phyloP scores from a whole-genome alignment of 1,140 invertebrate species.

The Monomorium pharaonis region DNA sequence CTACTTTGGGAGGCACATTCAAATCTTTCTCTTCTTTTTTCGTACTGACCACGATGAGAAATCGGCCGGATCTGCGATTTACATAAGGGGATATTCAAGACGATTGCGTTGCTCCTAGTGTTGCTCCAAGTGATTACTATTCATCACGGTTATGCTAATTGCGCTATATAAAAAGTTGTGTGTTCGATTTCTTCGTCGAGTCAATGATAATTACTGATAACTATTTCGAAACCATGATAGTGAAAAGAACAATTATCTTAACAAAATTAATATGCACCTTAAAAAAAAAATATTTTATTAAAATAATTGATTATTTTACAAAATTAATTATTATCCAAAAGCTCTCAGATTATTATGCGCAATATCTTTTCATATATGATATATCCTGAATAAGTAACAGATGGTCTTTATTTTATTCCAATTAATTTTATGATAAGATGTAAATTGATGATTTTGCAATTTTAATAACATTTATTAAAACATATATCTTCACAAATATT shows the following conservation, averaged over 20 bases:
- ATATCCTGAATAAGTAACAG: too few relatives aligned
- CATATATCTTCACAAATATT: background rate
- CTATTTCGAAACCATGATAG: background rate
- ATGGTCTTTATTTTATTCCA: background rate
- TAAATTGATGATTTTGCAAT: background rate
- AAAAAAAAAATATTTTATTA: background rate
- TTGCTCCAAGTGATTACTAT: background rate
- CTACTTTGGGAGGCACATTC: background rate
- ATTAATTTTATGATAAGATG: background rate
- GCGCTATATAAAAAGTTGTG: background rate
- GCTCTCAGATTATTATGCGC: background rate
- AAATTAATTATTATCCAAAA: background rate
- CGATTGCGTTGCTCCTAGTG: slow-evolving; percentile 1
- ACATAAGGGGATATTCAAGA: slow-evolving; percentile 15
- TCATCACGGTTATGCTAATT: slow-evolving; percentile 17
- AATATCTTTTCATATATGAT: too few relatives aligned
- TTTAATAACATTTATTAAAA: background rate
- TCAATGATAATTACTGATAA: background rate
- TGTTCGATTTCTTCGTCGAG: background rate
- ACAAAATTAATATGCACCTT: background rate
- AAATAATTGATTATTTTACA: background rate
- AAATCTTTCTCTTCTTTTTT: slow-evolving; percentile 4
- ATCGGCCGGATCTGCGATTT: background rate
- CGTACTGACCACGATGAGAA: background rate
- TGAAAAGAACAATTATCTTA: background rate